A percentile compares a stretch with the other conserved stretches of the same genome.
These are phyloP conservation scores for Temnothorax longispinosus DNA, from an alignment of 1,140 invertebrate species.

Conservation along the genomic window DNA sequence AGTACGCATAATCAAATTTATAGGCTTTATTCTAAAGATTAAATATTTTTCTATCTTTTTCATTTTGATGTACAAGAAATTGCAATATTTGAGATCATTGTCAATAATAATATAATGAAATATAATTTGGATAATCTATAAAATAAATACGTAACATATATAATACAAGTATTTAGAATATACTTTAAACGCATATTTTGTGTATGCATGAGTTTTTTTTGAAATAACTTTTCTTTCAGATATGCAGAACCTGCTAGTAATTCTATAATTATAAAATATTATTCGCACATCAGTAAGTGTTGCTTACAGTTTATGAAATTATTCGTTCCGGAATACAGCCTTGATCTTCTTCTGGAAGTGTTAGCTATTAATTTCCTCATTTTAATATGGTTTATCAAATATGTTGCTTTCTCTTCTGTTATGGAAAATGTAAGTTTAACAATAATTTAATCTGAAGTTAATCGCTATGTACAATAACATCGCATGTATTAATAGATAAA, in stretches of 20 bases:
- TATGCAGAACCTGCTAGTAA: not conserved
- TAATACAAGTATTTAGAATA: not conserved
- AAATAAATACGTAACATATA: not conserved
- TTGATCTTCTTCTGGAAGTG: conserved; percentile 1
- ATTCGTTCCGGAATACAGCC: not conserved
- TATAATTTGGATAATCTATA: not conserved
- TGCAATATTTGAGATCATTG: not conserved
- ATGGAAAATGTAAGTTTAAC: conserved; percentile 7
- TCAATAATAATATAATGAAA: not conserved
- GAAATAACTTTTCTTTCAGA: conserved; percentile 22
- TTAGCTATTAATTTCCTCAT: not conserved
- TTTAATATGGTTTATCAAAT: not conserved
- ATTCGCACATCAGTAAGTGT: not conserved
- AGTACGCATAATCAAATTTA: not conserved
- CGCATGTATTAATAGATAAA: conserved; percentile 14
- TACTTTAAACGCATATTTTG: not conserved
- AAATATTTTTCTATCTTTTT: not conserved
- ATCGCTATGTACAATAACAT: not conserved
- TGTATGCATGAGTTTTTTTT: not conserved
- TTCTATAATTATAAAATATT: not conserved
- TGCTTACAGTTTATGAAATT: conserved; percentile 29
- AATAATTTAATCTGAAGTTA: conserved; percentile 14
- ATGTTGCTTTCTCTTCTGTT: not conserved
- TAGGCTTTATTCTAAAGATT: not conserved
- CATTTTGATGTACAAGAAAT: not conserved